Conservation (phyloP, 2,888 invertebrate species). For the Strigamia transsilvanica region DNA sequence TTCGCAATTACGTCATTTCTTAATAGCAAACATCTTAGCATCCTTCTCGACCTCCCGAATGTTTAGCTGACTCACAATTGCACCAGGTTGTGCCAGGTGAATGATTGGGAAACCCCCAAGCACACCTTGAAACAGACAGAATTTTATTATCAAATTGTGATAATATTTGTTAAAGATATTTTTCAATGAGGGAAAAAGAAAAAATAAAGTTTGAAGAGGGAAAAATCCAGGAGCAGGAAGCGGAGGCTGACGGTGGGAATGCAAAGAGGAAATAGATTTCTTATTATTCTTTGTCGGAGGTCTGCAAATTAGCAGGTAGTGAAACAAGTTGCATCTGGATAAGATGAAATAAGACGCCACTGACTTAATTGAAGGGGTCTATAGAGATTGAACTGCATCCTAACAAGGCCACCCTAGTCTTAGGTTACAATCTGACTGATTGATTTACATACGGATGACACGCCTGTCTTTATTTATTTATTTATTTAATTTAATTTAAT, state of each 20-base stretch:
- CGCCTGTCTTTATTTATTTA: conserved; percentile 18
- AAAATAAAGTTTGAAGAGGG: neutral
- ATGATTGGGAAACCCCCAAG: conserved; percentile 38
- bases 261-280: conserved; percentile 40
- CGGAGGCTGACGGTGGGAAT: conserved; percentile 28
- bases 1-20: conserved; percentile 36
- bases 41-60: conserved; percentile 4
- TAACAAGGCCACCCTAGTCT: conserved; percentile 31
- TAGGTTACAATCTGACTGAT: neutral
- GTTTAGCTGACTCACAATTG: conserved; percentile 39
- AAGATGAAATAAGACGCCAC: conserved; percentile 34
- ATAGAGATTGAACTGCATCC: conserved; percentile 2
- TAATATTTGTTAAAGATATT: neutral
- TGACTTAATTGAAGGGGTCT: conserved; percentile 36
- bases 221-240: conserved; percentile 1
- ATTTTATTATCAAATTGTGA: neutral
- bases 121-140: neutral
- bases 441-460: conserved; percentile 26
- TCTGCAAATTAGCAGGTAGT: conserved; percentile 49
- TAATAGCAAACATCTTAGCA: conserved; percentile 33
- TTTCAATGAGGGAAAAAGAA: neutral
- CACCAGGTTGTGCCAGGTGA: conserved; percentile 40
- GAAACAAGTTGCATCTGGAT: conserved; percentile 36
- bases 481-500: conserved; percentile 14
- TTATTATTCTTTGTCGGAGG: conserved; percentile 36